A percentile compares a stretch with the other conserved stretches of the same genome.
These are phyloP conservation scores for Trissolcus brochymenae DNA, from an alignment of 2,888 invertebrate species.

Conservation along the genomic window DNA sequence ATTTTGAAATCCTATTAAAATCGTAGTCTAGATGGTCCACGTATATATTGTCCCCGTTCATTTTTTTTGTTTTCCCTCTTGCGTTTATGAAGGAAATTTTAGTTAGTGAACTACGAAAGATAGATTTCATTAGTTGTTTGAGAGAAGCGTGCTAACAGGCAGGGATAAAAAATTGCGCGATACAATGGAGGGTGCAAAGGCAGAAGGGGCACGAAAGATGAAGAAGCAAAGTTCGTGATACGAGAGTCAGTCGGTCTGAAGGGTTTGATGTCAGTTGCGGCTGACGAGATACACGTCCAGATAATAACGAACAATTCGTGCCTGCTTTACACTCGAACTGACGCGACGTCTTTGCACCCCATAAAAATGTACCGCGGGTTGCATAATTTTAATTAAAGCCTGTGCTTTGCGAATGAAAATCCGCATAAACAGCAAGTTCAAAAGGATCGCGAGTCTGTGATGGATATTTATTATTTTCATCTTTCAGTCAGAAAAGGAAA, in stretches of 20 bases:
- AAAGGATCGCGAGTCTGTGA: too few relatives aligned
- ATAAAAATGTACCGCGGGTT: constrained; percentile 17
- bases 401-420: not conserved
- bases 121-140: constrained; percentile 31
- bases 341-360: constrained; percentile 40
- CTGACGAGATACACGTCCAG: constrained; percentile 65
- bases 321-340: constrained; percentile 36
- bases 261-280: constrained; percentile 62
- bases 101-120: constrained; percentile 13
- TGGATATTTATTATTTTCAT: too few relatives aligned
- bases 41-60: not conserved
- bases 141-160: not conserved
- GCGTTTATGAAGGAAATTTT: constrained; percentile 29
- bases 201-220: constrained; percentile 25
- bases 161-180: constrained; percentile 22
- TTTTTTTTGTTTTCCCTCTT: not conserved
- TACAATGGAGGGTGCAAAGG: constrained; percentile 30
- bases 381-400: constrained; percentile 32
- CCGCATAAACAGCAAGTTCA: too few relatives aligned
- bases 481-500: too few relatives aligned
- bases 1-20: constrained; percentile 32
- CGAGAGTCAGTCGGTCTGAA: constrained; percentile 57
- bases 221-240: constrained; percentile 50
- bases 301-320: constrained; percentile 67
- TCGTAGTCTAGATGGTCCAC: not conserved